Base-by-base conservation (phyloP, 92 coral and sea anemone species). In the Blastomussa wellsi region DNA sequence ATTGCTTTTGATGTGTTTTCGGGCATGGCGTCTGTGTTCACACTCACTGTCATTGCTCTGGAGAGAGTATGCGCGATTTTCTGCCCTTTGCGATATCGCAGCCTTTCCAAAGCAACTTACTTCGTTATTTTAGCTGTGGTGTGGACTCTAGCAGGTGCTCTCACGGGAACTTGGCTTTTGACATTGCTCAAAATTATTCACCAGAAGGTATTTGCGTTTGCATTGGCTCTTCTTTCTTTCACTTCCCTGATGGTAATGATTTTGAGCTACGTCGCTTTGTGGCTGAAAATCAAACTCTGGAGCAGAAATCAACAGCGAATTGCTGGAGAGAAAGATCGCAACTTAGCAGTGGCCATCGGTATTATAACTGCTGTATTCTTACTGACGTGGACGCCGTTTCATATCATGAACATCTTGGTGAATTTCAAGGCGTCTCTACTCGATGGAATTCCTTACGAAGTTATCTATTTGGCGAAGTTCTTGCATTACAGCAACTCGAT, bases 401-500 rank as follows among this genome's bases (percentile, higher is more conserved):
- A 92, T 66, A 85, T 90, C 78, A 80, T 94, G 89, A 94, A 94
- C 81, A 79, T 90, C 32, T 85, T 86, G n/a, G 89, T 88, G 15
- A 92, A 93, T 71, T 78, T 78, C 48, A 91, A 92, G 62, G 29
- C 68, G 16, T 74, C 84, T 13, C 37, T 85, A 29, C 62, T 91
- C 15, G 31, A 51, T n/a, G 79, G 73, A 1, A 60, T 93, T 67
- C 84, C 91, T 3, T 83, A 80, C 70, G 89, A 92, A 15, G 74
- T 88, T 38, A 80, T 92, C 37, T 94, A 78, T 52, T 74, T 92
- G 33, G 82, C 93, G 55, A 94, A 94, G 78, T 84, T 92, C 66
- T 86, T 92, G 29, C 98, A 94, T 60, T 94, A 92, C 75, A 72
- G 87, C 59, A 94, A 94, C 82, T 92, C 95, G 60, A 90, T 88